A percentile compares a stretch with the other conserved stretches of the same genome.
phyloP scores from a whole-genome alignment of 2,888 invertebrate genomes.

The Cosmia trapezina region DNA sequence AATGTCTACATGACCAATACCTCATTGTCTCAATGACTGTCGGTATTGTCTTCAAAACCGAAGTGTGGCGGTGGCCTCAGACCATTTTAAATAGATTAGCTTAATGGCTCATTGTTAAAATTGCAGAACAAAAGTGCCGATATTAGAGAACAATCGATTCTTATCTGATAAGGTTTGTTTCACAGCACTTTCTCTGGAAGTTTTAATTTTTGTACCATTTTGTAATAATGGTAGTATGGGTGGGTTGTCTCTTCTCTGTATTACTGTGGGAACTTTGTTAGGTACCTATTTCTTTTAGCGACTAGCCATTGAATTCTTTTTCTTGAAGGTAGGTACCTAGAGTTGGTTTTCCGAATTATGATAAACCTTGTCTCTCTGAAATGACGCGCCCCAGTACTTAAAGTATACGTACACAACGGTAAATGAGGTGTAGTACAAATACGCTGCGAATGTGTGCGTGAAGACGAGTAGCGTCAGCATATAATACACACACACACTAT shows the following conservation, averaged over 20 bases:
- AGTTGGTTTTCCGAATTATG: constrained; percentile 14
- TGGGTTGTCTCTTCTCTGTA: background rate
- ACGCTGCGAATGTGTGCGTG: no score
- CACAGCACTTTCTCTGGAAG: constrained; percentile 51
- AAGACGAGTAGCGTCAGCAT: no score
- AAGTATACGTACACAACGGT: no score
- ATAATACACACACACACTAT: no score
- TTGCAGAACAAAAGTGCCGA: constrained; percentile 75
- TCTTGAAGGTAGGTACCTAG: background rate
- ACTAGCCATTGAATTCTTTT: background rate
- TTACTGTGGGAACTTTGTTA: constrained; percentile 16
- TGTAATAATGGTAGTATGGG: background rate
- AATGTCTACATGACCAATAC: constrained; percentile 25
- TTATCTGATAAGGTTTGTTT: constrained; percentile 71
- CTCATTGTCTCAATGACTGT: constrained; percentile 13
- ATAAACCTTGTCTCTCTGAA: background rate
- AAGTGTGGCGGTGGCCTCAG: constrained; percentile 63
- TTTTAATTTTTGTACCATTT: constrained; percentile 23
- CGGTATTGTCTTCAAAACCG: constrained; percentile 41
- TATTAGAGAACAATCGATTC: constrained; percentile 62
- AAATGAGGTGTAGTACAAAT: no score
- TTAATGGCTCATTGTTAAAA: constrained; percentile 77
- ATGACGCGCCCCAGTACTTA: no score
- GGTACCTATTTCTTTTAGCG: background rate
- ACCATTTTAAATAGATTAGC: constrained; percentile 75